Conservation (phyloP, 2,797 vertebrate species). For the Myiothlypis chrysogaster region DNA sequence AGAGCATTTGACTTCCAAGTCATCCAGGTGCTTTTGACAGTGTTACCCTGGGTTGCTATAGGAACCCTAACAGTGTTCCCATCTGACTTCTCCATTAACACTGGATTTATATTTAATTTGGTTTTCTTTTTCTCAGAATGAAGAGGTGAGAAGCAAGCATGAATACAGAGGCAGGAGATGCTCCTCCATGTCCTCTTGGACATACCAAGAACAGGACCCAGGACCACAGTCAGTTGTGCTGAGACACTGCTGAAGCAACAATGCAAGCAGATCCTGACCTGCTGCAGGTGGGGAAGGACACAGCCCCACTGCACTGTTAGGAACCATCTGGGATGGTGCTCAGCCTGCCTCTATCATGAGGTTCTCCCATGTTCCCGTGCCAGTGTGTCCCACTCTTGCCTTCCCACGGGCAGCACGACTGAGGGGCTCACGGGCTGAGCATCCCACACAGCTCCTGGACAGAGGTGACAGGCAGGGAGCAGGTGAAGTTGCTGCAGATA, state of each 20-base stretch:
- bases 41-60: slow-evolving; percentile 28
- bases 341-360: neutral
- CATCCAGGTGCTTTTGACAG: slow-evolving; percentile 36
- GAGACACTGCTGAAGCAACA: neutral
- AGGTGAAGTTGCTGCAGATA: slow-evolving; percentile 86
- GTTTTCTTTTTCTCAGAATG: neutral
- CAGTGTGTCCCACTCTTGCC: neutral
- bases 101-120: neutral
- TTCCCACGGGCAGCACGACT: neutral
- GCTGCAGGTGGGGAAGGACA: neutral
- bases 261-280: fast-evolving
- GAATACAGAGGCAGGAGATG: neutral
- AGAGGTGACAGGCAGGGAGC: slow-evolving; percentile 86
- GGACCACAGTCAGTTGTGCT: neutral
- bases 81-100: neutral
- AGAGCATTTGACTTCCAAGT: neutral
- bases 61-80: slow-evolving; percentile 24
- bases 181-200: neutral
- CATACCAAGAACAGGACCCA: neutral
- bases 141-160: neutral
- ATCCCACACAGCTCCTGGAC: slow-evolving; percentile 82
- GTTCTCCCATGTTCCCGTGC: neutral
- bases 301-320: neutral
- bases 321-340: neutral
- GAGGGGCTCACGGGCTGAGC: slow-evolving; percentile 72